Percentiles rank a stretch among this genome's conserved stretches.
phyloP scores from a whole-genome alignment of 1,140 invertebrate species.

The Apocrypta bakeri region DNA sequence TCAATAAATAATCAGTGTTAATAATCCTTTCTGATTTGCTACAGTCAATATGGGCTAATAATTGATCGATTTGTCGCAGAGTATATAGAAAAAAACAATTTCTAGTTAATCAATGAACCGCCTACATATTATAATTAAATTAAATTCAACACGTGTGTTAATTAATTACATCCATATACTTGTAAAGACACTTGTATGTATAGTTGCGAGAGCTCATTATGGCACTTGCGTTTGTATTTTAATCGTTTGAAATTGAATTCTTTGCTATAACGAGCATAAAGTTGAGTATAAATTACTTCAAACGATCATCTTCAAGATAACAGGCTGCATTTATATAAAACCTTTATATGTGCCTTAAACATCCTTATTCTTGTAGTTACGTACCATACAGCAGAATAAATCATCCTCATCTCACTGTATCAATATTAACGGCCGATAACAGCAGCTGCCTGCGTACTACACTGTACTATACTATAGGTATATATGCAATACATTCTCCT shows the following conservation, averaged over 20 bases:
- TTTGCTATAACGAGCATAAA: too few relatives aligned
- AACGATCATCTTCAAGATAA: too few relatives aligned
- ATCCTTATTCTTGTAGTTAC: background rate
- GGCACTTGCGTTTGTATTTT: too few relatives aligned
- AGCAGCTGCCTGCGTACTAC: background rate
- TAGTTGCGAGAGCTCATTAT: background rate
- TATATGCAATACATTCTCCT: background rate
- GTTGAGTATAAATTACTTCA: too few relatives aligned
- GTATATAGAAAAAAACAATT: background rate
- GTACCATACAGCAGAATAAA: background rate
- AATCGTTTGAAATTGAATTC: too few relatives aligned
- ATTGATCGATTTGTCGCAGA: background rate
- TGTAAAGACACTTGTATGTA: background rate
- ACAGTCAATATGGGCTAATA: too few relatives aligned
- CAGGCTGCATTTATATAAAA: too few relatives aligned
- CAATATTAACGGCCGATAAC: background rate
- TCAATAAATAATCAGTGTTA: too few relatives aligned
- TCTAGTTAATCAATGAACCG: background rate
- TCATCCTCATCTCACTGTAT: background rate
- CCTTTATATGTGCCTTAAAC: too few relatives aligned
- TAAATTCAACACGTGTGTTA: background rate
- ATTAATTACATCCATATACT: conserved; percentile 14
- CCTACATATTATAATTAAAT: background rate
- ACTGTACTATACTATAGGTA: background rate
- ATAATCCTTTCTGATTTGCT: background rate